Evolutionary conservation across 2,888 invertebrate species (phyloP).

Genomic region (Meghimatium bilineatum): DNA sequence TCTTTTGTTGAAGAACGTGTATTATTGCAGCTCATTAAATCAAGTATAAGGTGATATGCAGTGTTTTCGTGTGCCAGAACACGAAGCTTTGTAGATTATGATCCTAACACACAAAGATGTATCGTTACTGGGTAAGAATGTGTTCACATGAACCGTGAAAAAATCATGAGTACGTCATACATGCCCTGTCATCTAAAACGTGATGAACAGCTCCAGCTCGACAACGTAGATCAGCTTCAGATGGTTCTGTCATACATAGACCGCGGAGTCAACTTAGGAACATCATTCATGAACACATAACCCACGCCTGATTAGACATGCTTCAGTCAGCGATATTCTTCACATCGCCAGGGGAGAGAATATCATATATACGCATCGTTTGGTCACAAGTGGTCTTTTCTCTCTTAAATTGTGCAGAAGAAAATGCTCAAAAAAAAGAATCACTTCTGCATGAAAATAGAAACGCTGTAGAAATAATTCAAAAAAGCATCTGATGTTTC

Average conservation of each 20-base stretch:
- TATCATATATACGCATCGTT: conserved; percentile 24
- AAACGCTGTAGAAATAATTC: not conserved
- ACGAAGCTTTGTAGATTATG: not conserved
- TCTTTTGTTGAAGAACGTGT: not conserved
- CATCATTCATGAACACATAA: conserved; percentile 25
- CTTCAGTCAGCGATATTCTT: conserved; percentile 29
- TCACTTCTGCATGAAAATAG: not conserved
- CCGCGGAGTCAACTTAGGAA: conserved; percentile 5
- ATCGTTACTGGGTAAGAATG: conserved; percentile 22
- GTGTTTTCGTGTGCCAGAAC: not conserved
- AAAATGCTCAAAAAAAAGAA: not conserved
- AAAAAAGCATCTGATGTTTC: not conserved
- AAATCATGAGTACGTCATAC: not conserved
- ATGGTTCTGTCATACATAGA: conserved; percentile 10
- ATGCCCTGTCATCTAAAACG: conserved; percentile 24
- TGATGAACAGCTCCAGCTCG: conserved; percentile 11
- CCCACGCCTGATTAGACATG: conserved; percentile 29
- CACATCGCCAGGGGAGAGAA: conserved; percentile 11
- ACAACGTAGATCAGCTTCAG: conserved; percentile 24
- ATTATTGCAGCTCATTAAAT: conserved; percentile 17
- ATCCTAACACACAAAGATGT: conserved; percentile 4
- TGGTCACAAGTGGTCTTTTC: conserved; percentile 18
- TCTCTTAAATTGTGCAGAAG: not conserved
- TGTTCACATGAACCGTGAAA: conserved; percentile 35
- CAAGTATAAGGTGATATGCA: conserved; percentile 7